These are phyloP conservation scores for Vireo altiloquus DNA, from an alignment of 2,113 vertebrate genomes.

Conservation along the genomic window DNA sequence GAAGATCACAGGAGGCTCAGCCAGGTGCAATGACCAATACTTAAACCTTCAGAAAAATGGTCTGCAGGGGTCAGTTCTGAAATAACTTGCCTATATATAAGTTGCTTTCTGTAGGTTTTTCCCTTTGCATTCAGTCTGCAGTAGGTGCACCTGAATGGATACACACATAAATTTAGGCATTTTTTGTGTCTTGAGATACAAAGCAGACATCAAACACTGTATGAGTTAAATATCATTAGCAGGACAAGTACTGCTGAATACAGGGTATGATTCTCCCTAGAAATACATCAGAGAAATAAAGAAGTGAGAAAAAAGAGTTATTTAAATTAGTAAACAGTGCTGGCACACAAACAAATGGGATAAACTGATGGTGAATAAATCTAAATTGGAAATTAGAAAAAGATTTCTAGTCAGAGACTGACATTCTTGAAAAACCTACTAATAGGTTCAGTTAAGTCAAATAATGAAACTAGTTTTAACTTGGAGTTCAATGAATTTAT, in stretches of 20 bases:
- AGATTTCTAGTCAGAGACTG: not conserved
- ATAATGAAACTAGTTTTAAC: slow-evolving; percentile 34
- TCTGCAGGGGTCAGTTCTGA: not conserved
- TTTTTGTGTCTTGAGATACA: not conserved
- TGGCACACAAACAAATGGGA: not conserved
- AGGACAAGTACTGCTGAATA: not conserved
- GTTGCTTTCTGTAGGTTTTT: not conserved
- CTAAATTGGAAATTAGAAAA: slow-evolving; percentile 1
- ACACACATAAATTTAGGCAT: not conserved
- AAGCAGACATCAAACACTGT: not conserved
- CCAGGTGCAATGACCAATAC: not conserved
- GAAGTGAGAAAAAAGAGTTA: not conserved
- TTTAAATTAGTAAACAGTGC: not conserved
- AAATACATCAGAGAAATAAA: not conserved
- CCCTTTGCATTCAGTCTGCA: not conserved
- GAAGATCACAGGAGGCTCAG: not conserved
- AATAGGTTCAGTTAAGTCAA: slow-evolving; percentile 23
- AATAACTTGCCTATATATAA: not conserved
- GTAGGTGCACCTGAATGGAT: not conserved
- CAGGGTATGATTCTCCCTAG: not conserved
- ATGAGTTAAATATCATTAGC: not conserved
- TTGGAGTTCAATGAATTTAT: slow-evolving; percentile 8
- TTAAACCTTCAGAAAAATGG: not conserved
- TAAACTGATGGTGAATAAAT: not conserved
- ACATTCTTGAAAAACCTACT: not conserved